phyloP scores from a whole-genome alignment of 2,113 vertebrate species.

The Motacilla tschutschensis region DNA sequence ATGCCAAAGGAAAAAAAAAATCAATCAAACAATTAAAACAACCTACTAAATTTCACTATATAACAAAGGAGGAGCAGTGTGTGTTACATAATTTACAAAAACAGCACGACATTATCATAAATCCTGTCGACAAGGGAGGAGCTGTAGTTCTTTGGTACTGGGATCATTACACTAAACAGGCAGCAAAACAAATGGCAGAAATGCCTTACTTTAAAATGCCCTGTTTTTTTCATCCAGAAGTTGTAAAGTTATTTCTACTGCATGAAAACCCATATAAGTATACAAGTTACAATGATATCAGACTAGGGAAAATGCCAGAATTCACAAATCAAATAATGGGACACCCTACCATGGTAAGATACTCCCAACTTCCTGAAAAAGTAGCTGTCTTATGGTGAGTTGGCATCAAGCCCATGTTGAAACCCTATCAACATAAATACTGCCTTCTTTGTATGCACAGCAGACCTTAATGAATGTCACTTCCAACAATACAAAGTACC shows the following conservation, averaged over 20 bases:
- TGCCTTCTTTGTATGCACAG: neutral
- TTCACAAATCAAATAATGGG: neutral
- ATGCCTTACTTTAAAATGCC: constrained; percentile 3
- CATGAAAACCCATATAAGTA: neutral
- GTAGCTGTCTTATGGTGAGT: neutral
- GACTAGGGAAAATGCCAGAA: constrained; percentile 19
- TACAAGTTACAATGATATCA: neutral
- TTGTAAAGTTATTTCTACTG: constrained; percentile 5
- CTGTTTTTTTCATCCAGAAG: neutral
- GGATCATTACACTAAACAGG: constrained; percentile 45
- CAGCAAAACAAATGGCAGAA: constrained; percentile 52
- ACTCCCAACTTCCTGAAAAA: constrained; percentile 17
- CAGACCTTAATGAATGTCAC: neutral
- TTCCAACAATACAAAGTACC: constrained; percentile 20
- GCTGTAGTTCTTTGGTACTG: constrained; percentile 45
- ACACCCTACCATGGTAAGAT: neutral
- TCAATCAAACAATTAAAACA: constrained; percentile 75
- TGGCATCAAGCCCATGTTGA: neutral
- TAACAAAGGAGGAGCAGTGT: constrained; percentile 63
- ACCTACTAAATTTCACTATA: constrained; percentile 69
- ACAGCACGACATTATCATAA: constrained; percentile 66
- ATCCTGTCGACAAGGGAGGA: constrained; percentile 63
- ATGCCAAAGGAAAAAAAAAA: constrained; percentile 67
- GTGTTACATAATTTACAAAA: constrained; percentile 75
- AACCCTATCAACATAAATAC: constrained; percentile 8